Evolutionary conservation across 1,140 invertebrate genomes (phyloP).

Genomic region (Papilio xuthus): DNA sequence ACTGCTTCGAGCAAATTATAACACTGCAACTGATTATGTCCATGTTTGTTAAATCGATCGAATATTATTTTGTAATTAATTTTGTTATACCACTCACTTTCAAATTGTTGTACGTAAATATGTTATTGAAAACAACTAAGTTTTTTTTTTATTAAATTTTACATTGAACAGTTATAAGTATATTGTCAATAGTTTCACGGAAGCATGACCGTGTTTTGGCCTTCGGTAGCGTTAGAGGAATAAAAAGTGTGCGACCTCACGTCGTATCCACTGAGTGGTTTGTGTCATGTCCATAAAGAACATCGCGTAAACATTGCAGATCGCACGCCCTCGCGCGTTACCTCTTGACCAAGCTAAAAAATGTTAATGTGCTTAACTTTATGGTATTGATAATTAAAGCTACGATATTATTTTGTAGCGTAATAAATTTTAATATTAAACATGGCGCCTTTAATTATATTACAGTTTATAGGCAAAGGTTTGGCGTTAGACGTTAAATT

Average conservation of each 20-base stretch:
- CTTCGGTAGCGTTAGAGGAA: conserved; percentile 35
- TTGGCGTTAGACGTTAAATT: background rate
- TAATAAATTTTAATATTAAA: background rate
- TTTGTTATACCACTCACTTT: background rate
- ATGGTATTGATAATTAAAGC: background rate
- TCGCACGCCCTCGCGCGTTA: conserved; percentile 2
- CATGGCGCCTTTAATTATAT: background rate
- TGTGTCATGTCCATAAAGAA: conserved; percentile 30
- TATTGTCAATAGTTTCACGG: conserved; percentile 20
- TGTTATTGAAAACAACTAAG: background rate
- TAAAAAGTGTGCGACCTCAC: conserved; percentile 30
- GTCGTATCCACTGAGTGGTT: conserved; percentile 12
- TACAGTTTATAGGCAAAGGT: background rate
- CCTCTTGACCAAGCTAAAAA: conserved; percentile 3
- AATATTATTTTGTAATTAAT: background rate
- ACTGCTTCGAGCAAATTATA: conserved; percentile 12
- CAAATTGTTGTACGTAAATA: background rate
- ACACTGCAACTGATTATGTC: background rate
- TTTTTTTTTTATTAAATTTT: background rate
- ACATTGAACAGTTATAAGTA: background rate
- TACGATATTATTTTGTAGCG: background rate
- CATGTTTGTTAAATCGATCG: background rate
- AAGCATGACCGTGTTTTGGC: conserved; percentile 38
- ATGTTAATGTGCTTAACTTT: background rate
- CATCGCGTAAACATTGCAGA: conserved; percentile 6